Evolutionary conservation across 2,888 invertebrate species (phyloP).

Genomic region (Noctua comes): DNA sequence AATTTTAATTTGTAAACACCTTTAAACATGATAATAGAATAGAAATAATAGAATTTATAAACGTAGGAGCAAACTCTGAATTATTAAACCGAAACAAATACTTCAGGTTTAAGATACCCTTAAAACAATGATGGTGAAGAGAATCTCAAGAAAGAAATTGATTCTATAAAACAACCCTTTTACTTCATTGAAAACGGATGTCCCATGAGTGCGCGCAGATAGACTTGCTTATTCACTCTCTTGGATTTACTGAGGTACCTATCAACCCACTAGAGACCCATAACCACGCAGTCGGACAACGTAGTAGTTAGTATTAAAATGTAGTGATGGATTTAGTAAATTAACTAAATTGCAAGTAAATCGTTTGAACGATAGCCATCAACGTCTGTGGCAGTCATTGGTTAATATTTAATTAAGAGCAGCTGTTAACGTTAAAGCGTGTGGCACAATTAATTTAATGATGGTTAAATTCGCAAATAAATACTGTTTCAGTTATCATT

Average conservation of each 20-base stretch:
- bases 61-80: not conserved
- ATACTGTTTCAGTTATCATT: not conserved
- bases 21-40: not conserved
- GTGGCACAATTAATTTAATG: not conserved
- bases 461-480: not conserved
- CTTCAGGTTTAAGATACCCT: not conserved
- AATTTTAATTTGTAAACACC: not conserved
- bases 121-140: not conserved
- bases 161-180: slow-evolving; percentile 15
- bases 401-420: slow-evolving; percentile 1
- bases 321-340: slow-evolving; percentile 44
- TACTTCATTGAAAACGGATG: not conserved
- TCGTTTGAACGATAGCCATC: slow-evolving; percentile 27
- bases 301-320: slow-evolving; percentile 45
- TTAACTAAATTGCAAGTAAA: slow-evolving; percentile 39
- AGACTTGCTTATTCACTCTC: slow-evolving; percentile 25
- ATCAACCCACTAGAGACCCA: not conserved
- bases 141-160: not conserved
- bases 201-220: slow-evolving; percentile 19
- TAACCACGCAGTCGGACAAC: slow-evolving; percentile 17
- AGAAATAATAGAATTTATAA: not conserved
- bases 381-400: not conserved
- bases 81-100: not conserved
- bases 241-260: slow-evolving; percentile 15
- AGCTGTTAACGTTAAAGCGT: not conserved